phyloP scores from a whole-genome alignment of 2,888 invertebrate genomes.

The Suillia variegata region DNA sequence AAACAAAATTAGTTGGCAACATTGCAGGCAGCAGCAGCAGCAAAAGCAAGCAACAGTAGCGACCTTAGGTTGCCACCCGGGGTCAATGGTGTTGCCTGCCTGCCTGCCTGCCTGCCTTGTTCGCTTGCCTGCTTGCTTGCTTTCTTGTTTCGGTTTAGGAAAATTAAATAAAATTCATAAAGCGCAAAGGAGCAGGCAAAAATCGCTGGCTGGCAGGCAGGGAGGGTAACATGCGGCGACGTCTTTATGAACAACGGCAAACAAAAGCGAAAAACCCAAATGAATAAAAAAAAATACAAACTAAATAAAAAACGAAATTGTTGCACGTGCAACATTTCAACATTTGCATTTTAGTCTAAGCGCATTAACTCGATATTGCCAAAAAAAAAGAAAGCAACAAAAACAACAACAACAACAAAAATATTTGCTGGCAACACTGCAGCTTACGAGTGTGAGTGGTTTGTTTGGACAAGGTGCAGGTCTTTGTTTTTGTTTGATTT shows the following conservation, averaged over 20 bases:
- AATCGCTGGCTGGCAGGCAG: background rate
- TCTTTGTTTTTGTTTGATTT: background rate
- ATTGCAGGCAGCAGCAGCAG: too few species aligned
- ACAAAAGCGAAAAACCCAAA: too few species aligned
- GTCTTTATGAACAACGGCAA: constrained; percentile 2
- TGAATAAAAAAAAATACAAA: background rate
- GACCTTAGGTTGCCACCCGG: background rate
- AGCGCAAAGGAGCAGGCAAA: background rate
- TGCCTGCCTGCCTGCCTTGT: background rate
- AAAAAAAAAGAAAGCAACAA: background rate
- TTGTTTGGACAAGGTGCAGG: constrained; percentile 1
- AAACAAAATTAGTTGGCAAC: too few species aligned
- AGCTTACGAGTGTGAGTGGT: constrained; percentile 1
- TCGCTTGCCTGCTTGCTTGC: constrained; percentile 3
- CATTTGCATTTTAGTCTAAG: constrained; percentile 33
- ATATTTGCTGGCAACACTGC: too few species aligned
- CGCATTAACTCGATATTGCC: constrained; percentile 37
- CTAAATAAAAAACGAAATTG: constrained; percentile 15
- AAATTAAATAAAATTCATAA: constrained; percentile 7
- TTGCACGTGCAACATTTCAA: constrained; percentile 48
- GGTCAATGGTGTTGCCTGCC: background rate
- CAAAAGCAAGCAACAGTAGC: background rate
- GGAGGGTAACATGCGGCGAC: background rate
- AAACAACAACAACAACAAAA: too few species aligned
- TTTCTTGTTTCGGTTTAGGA: background rate